Evolutionary conservation across 2,888 invertebrate genomes (phyloP).

Genomic region (Argyresthia albistria): DNA sequence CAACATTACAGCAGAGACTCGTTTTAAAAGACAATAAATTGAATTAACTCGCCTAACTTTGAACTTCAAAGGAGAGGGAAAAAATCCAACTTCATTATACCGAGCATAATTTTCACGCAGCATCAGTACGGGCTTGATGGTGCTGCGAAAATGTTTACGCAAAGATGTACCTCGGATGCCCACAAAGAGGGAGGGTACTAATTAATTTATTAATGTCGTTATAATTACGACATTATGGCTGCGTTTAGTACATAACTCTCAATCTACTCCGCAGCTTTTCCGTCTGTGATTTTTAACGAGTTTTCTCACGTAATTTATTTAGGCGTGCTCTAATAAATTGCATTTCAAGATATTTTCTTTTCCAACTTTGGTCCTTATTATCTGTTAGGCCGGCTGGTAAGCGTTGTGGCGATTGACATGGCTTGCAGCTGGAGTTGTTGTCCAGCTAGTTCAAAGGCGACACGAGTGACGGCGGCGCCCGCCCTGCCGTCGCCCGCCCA

Average conservation of each 20-base stretch:
- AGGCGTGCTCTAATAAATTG: neutral
- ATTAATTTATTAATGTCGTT: constrained; percentile 60
- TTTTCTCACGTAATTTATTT: constrained; percentile 13
- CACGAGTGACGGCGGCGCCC: no score
- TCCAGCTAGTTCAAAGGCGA: no score
- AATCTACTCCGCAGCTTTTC: constrained; percentile 15
- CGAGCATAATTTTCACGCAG: constrained; percentile 54
- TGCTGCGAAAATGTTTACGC: constrained; percentile 50
- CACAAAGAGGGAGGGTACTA: constrained; percentile 40
- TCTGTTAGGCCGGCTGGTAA: no score
- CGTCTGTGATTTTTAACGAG: constrained; percentile 8
- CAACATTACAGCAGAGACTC: constrained; percentile 58
- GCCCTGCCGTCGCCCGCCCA: no score
- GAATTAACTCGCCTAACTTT: constrained; percentile 60
- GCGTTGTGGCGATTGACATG: no score
- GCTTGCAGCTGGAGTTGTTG: no score
- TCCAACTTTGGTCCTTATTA: no score
- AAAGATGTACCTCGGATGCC: constrained; percentile 38
- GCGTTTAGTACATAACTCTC: constrained; percentile 42
- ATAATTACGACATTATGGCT: constrained; percentile 42
- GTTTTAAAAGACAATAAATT: constrained; percentile 67
- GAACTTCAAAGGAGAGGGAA: constrained; percentile 56
- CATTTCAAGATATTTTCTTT: no score
- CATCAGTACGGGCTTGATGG: constrained; percentile 44
- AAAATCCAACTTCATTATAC: constrained; percentile 53